Percentiles rank a stretch among this genome's conserved stretches.
Conservation (phyloP, 2,797 vertebrate genomes). For the Syncerus caffer region DNA sequence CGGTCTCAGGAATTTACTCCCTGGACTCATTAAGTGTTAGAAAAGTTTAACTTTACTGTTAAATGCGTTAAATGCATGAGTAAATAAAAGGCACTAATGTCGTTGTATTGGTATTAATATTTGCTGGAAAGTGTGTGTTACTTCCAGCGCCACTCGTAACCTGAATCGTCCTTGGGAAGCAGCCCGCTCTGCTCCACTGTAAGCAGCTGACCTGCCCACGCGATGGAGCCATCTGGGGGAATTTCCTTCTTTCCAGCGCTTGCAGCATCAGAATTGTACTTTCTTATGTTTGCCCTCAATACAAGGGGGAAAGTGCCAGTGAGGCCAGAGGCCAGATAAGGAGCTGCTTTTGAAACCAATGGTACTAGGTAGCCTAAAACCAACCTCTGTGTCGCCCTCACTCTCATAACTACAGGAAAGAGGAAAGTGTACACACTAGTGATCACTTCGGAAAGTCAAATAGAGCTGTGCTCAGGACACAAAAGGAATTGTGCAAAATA, state of each 20-base stretch:
- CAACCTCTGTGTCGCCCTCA: not conserved
- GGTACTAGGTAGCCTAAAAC: not conserved
- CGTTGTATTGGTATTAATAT: not conserved
- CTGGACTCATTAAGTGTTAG: not conserved
- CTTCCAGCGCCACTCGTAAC: not conserved
- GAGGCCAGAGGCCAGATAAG: not conserved
- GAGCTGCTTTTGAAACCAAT: not conserved
- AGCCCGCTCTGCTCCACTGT: not conserved
- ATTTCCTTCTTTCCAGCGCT: not conserved
- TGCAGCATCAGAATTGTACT: not conserved
- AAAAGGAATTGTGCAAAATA: not conserved
- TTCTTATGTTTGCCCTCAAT: not conserved
- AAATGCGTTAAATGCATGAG: not conserved
- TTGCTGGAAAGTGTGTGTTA: not conserved
- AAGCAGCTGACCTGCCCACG: not conserved
- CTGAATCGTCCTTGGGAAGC: not conserved
- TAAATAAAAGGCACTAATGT: not conserved
- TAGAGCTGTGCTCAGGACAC: not conserved
- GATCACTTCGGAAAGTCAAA: not conserved
- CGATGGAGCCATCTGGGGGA: not conserved
- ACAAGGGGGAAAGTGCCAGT: not conserved
- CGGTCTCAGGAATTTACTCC: not conserved
- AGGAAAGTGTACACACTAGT: not conserved
- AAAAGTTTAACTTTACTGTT: not conserved
- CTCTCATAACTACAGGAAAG: not conserved